Evolutionary conservation across 1,140 invertebrate species (phyloP).

Genomic region (Dryas iulia): DNA sequence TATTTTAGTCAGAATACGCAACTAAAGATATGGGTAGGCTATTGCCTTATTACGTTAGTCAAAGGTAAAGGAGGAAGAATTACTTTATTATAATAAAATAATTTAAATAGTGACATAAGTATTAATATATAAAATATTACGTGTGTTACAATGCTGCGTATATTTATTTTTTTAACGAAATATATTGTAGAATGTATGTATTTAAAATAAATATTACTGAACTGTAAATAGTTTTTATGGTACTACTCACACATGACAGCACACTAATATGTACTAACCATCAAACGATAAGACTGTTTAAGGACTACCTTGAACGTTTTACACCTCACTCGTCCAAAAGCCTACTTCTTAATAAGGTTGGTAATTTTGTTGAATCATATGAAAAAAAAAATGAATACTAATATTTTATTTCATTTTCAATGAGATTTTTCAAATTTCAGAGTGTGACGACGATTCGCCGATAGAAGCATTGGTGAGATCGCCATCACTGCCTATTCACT

Average conservation of each 20-base stretch:
- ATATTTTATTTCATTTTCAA: slow-evolving; percentile 2
- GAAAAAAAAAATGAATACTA: background rate
- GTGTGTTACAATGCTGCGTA: slow-evolving; percentile 37
- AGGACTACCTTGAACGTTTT: slow-evolving; percentile 6
- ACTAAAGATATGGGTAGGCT: background rate
- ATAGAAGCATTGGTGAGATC: slow-evolving; percentile 71
- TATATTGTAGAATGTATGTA: slow-evolving; percentile 50
- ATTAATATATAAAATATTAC: slow-evolving; percentile 28
- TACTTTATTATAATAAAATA: background rate
- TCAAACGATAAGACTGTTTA: slow-evolving; percentile 7
- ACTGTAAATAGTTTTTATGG: slow-evolving; percentile 31
- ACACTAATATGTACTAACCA: slow-evolving; percentile 20
- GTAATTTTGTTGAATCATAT: slow-evolving; percentile 37
- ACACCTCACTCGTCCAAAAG: slow-evolving; percentile 31
- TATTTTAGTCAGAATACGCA: background rate
- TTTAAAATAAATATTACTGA: slow-evolving; percentile 50
- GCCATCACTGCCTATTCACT: slow-evolving; percentile 73
- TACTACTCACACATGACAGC: slow-evolving; percentile 9
- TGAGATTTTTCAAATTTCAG: slow-evolving; percentile 64
- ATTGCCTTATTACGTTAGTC: slow-evolving; percentile 9
- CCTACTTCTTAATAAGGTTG: slow-evolving; percentile 44
- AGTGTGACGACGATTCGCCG: slow-evolving; percentile 72
- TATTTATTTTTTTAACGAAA: slow-evolving; percentile 68
- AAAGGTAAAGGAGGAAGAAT: slow-evolving; percentile 7
- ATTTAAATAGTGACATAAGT: background rate